phyloP scores from a whole-genome alignment of 2,888 invertebrate genomes.

The Trisateles emortualis region DNA sequence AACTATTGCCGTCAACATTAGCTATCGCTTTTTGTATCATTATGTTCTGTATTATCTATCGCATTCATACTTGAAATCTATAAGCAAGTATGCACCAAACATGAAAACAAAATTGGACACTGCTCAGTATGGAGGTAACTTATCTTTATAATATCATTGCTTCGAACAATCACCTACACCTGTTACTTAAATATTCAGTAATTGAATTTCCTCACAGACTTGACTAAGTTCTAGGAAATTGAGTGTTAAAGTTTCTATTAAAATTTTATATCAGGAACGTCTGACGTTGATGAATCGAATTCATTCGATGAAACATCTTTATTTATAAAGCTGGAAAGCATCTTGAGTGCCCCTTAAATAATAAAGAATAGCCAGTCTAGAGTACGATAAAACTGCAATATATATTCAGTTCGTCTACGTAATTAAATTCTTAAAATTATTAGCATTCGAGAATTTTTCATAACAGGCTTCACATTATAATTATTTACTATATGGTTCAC shows the following conservation, averaged over 20 bases:
- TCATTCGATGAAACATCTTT: conserved; percentile 26
- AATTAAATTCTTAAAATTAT: background rate
- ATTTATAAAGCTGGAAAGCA: conserved; percentile 32
- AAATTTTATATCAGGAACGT: conserved; percentile 34
- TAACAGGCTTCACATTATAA: too few relatives aligned
- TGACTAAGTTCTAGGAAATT: conserved; percentile 26
- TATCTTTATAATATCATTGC: too few relatives aligned
- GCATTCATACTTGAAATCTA: too few relatives aligned
- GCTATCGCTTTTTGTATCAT: too few relatives aligned
- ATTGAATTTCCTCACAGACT: conserved; percentile 40
- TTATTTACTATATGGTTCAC: too few relatives aligned
- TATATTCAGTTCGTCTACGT: background rate
- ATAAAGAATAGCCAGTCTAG: background rate
- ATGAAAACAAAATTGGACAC: too few relatives aligned
- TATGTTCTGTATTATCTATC: too few relatives aligned
- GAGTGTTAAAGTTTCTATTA: conserved; percentile 20
- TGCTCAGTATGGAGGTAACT: too few relatives aligned
- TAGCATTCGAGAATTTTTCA: background rate
- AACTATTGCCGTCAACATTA: too few relatives aligned
- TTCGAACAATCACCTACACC: conserved; percentile 40
- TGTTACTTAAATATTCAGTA: conserved; percentile 47
- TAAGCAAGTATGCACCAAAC: too few relatives aligned
- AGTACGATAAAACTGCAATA: background rate
- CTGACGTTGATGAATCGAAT: conserved; percentile 39
- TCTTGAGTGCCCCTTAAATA: conserved; percentile 12